Evolutionary conservation across 2,888 invertebrate species (phyloP).

Genomic region (Hydropsyche betteni): DNA sequence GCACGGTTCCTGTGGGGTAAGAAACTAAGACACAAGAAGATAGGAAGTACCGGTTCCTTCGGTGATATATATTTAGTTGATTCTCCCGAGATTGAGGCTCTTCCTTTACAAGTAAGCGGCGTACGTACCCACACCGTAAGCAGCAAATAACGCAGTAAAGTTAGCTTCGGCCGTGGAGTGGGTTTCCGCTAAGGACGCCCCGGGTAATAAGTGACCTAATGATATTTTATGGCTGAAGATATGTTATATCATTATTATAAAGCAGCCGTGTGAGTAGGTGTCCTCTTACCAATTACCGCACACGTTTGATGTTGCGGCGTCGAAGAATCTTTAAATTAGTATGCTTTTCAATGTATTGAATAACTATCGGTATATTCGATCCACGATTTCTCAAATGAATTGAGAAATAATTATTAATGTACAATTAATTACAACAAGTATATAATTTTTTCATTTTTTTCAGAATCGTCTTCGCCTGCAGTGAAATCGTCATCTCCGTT

Average conservation of each 20-base stretch:
- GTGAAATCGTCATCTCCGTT: neutral
- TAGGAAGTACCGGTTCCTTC: constrained; percentile 45
- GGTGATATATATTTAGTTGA: constrained; percentile 48
- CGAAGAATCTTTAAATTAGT: neutral
- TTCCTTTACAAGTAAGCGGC: constrained; percentile 8
- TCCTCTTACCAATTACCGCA: constrained; percentile 50
- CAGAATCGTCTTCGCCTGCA: neutral
- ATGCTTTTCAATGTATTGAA: neutral
- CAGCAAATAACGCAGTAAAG: constrained; percentile 42
- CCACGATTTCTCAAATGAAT: too few species aligned
- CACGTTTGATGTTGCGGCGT: neutral
- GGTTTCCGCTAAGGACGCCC: constrained; percentile 47
- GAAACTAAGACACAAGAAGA: constrained; percentile 45
- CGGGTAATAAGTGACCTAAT: constrained; percentile 56
- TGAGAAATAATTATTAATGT: too few species aligned
- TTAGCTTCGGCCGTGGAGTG: constrained; percentile 34
- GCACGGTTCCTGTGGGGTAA: constrained; percentile 48
- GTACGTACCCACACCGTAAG: neutral
- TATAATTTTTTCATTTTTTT: neutral
- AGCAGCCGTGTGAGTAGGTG: constrained; percentile 48
- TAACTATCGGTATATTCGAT: neutral
- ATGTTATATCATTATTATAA: constrained; percentile 55
- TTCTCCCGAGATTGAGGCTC: constrained; percentile 50
- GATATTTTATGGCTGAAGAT: constrained; percentile 59
- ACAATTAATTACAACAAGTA: too few species aligned